These are phyloP conservation scores for Monochamus saltuarius DNA, from an alignment of 1,140 invertebrate genomes.

Conservation along the genomic window DNA sequence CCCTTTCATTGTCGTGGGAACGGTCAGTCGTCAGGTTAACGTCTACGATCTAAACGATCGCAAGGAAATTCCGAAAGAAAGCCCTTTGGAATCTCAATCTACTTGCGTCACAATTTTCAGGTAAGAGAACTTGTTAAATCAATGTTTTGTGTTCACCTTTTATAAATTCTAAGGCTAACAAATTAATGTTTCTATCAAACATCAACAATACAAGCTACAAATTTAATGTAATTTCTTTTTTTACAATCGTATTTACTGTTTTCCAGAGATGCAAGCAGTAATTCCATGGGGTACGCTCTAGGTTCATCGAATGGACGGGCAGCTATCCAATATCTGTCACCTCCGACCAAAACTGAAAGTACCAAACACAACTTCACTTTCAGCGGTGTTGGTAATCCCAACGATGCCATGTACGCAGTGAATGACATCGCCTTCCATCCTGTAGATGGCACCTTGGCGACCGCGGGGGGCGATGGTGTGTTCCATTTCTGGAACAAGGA, in stretches of 20 bases:
- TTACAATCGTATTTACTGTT: neutral
- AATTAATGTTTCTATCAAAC: no score
- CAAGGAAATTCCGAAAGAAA: constrained; percentile 92
- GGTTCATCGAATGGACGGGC: constrained; percentile 95
- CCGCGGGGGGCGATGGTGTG: constrained; percentile 95
- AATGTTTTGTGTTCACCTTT: no score
- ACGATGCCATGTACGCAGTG: constrained; percentile 78
- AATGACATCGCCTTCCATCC: constrained; percentile 99
- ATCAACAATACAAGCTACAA: no score
- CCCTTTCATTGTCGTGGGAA: constrained; percentile 97
- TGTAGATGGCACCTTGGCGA: constrained; percentile 93
- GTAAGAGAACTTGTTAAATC: no score
- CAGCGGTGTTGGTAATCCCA: constrained; percentile 81
- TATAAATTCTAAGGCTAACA: constrained; percentile 1
- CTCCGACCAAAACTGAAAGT: no score
- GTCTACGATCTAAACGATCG: constrained; percentile 93
- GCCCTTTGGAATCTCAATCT: constrained; percentile 93
- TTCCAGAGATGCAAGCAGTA: constrained; percentile 57
- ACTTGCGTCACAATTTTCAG: constrained; percentile 93
- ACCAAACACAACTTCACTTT: constrained; percentile 99
- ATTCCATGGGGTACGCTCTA: constrained; percentile 83
- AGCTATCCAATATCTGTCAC: constrained; percentile 94
- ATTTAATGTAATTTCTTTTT: no score
- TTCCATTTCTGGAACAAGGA: constrained; percentile 99
- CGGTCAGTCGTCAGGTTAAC: constrained; percentile 85